Base-by-base conservation (phyloP, 2,113 vertebrate species). In the Hemichromis elongatus region DNA sequence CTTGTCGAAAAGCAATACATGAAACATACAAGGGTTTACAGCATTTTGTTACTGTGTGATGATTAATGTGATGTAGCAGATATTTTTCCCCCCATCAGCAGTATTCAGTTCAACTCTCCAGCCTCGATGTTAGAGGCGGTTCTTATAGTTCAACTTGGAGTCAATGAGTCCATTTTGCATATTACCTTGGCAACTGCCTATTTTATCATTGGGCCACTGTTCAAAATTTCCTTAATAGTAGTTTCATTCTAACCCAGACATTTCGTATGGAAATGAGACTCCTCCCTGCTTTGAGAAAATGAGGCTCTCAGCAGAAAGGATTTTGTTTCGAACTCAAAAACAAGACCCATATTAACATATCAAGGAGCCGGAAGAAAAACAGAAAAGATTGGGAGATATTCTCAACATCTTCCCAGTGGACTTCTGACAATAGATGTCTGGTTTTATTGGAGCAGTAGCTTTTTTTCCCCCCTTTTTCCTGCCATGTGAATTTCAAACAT, bases 201-300 rank as follows among this genome's bases (percentile, higher is more conserved):
- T 93, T 94, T 93, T 93, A 93, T 94, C 93, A 93, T 94, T 90
- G 92, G 75, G 85, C 86, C 73, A 63, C 87, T 90, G 93, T 90
- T 92, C 83, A 87, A 91, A 87, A 91, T 91, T 89, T 93, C 88
- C 87, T 92, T 94, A 91, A 94, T 95, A 89, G 92, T 86, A 91
- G 90, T 95, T 92, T 94, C 90, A 91, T 91, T 96, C 92, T 90
- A 50, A 90, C 52, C 70, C 21, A 87, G 83, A 90, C 93, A 88
- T 93, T 96, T 95, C 68, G 89, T 93, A 96, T 96, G 94, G 91
- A 94, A 94, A 95, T 95, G 89, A 84, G 88, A 89, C 92, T 94
- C 94, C 93, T 88, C 93, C 91, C 90, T 89, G 80, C 92, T 90
- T 92, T 92, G 89, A 92, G 91, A 89, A 90, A 93, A 89, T 84